phyloP scores from a whole-genome alignment of 2,797 vertebrate species.

The Mormyrops boulengeri region DNA sequence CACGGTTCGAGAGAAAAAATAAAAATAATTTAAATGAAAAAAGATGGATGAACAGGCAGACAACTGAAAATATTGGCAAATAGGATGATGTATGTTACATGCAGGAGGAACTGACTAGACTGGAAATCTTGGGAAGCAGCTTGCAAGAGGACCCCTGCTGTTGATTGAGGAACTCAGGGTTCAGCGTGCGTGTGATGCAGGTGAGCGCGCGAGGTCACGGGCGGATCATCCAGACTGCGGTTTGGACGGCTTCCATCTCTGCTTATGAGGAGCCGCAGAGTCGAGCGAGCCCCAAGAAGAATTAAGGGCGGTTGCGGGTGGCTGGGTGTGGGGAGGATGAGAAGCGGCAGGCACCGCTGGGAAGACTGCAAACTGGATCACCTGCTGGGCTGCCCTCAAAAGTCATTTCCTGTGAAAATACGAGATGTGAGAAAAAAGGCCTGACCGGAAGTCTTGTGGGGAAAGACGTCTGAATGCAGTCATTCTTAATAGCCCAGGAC shows the following conservation, averaged over 20 bases:
- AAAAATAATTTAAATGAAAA: not conserved
- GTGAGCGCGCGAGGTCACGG: not conserved
- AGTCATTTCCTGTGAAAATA: conserved; percentile 4
- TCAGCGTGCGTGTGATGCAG: not conserved
- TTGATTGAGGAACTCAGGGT: not conserved
- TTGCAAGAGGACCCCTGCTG: not conserved
- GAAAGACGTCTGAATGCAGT: not conserved
- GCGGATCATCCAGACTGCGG: not conserved
- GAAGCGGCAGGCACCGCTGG: not conserved
- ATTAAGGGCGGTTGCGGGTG: not conserved
- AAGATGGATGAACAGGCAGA: not conserved
- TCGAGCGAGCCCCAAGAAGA: not conserved
- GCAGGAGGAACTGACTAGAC: not conserved
- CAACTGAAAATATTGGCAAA: not conserved
- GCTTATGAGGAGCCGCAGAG: not conserved
- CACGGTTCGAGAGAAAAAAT: not conserved
- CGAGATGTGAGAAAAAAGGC: not conserved
- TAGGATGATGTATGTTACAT: not conserved
- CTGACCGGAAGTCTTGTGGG: not conserved
- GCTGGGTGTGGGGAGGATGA: not conserved
- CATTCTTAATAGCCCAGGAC: not conserved
- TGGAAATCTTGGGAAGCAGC: not conserved
- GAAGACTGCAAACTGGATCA: not conserved
- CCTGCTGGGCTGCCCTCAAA: not conserved
- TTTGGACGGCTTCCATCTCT: not conserved